These are phyloP conservation scores for Hypselothyrea guttata DNA, from an alignment of 2,888 invertebrate species.

Conservation along the genomic window DNA sequence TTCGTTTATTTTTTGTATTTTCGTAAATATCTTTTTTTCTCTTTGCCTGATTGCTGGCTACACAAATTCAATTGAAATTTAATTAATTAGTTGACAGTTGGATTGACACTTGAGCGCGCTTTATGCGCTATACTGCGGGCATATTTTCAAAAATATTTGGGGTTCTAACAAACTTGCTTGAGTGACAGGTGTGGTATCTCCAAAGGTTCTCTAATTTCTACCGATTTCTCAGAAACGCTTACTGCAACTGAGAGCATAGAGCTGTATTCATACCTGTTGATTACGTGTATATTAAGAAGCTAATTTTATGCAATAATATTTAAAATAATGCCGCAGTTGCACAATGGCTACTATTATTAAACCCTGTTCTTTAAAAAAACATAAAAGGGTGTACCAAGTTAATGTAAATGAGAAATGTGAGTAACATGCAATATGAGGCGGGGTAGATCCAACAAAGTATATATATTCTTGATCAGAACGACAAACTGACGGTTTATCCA, in stretches of 20 bases:
- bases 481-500: no score
- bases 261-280: no score
- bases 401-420: no score
- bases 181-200: not conserved
- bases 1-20: slow-evolving; percentile 10
- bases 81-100: slow-evolving; percentile 81
- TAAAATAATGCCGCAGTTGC: no score
- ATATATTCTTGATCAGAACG: no score
- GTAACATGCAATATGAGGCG: no score
- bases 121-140: slow-evolving; percentile 18
- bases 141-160: slow-evolving; percentile 21
- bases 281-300: no score
- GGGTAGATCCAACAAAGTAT: no score
- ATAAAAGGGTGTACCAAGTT: no score
- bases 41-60: slow-evolving; percentile 54
- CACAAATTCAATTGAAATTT: slow-evolving; percentile 82
- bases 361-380: no score
- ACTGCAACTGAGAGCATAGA: slow-evolving; percentile 27
- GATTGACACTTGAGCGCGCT: slow-evolving; percentile 75
- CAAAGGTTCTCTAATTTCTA: slow-evolving; percentile 36
- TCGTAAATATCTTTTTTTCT: slow-evolving; percentile 15
- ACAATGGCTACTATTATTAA: no score
- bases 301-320: no score
- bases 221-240: slow-evolving; percentile 56
- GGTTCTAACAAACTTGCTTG: not conserved